phyloP scores from a whole-genome alignment of 2,797 vertebrate species.

The Alcedo atthis region DNA sequence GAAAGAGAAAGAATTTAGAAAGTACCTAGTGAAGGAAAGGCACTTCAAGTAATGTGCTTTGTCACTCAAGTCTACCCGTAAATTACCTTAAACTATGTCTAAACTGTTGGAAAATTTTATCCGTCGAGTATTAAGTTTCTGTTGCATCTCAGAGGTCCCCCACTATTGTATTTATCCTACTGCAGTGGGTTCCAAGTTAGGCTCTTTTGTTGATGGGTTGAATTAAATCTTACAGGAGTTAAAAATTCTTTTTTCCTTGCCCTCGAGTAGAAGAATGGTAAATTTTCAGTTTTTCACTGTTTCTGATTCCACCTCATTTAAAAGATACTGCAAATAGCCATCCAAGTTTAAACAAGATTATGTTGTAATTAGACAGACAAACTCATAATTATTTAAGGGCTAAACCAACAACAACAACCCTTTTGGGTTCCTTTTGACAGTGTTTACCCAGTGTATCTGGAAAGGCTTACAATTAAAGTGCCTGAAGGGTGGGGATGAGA shows the following conservation, averaged over 20 bases:
- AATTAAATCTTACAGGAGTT: constrained; percentile 56
- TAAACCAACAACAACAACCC: constrained; percentile 39
- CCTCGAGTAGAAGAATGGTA: background rate
- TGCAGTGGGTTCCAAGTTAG: constrained; percentile 32
- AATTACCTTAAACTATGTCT: constrained; percentile 67
- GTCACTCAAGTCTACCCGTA: constrained; percentile 80
- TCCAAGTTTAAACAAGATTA: constrained; percentile 59
- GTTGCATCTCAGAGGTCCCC: background rate
- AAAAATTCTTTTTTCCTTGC: background rate
- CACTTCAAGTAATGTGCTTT: constrained; percentile 84
- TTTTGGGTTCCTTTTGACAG: constrained; percentile 63
- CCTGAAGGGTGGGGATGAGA: constrained; percentile 63
- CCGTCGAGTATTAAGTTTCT: constrained; percentile 42
- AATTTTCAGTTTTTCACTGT: background rate
- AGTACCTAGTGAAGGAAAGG: constrained; percentile 80
- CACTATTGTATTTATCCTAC: constrained; percentile 30
- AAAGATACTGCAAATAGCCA: constrained; percentile 20
- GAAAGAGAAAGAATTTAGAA: constrained; percentile 70
- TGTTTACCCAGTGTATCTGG: constrained; percentile 67
- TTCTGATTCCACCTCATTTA: constrained; percentile 22
- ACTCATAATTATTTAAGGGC: constrained; percentile 65
- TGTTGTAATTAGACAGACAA: constrained; percentile 65
- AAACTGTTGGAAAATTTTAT: constrained; percentile 35
- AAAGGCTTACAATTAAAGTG: constrained; percentile 70
- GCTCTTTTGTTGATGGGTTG: constrained; percentile 36